Conservation (phyloP, 2,888 invertebrate genomes). For the Thecocarcelia acutangulata region DNA sequence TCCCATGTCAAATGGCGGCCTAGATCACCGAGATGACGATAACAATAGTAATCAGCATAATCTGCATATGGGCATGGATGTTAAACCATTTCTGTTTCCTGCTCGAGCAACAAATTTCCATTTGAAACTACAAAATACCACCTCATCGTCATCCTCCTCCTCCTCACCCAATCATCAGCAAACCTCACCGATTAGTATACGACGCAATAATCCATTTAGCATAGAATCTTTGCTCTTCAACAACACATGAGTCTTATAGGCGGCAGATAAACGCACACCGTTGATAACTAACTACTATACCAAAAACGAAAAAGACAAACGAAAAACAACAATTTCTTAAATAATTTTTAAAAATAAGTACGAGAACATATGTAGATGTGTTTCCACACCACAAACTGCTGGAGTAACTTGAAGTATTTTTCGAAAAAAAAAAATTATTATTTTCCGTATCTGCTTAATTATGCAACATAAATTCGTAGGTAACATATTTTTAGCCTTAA, state of each 20-base stretch:
- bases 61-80: constrained; percentile 49
- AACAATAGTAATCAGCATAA: constrained; percentile 65
- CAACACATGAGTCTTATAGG: constrained; percentile 78
- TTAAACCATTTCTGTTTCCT: constrained; percentile 70
- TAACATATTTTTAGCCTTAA: constrained; percentile 3
- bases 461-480: constrained; percentile 3
- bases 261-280: neutral
- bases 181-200: constrained; percentile 83
- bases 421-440: constrained; percentile 3
- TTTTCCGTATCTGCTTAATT: neutral
- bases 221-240: constrained; percentile 92
- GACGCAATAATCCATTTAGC: constrained; percentile 90
- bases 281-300: constrained; percentile 38
- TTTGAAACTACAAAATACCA: constrained; percentile 70
- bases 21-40: constrained; percentile 70
- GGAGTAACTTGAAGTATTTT: no score
- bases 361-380: no score
- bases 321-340: no score
- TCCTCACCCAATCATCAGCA: constrained; percentile 77
- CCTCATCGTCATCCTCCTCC: constrained; percentile 70
- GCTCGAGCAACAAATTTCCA: constrained; percentile 71
- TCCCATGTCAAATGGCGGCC: constrained; percentile 70
- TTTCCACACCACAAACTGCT: no score
- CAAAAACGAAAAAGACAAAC: constrained; percentile 33
- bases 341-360: no score